A percentile compares a stretch with the other conserved stretches of the same genome.
phyloP scores from a whole-genome alignment of 2,113 vertebrate genomes.

The Pelusios castaneus region DNA sequence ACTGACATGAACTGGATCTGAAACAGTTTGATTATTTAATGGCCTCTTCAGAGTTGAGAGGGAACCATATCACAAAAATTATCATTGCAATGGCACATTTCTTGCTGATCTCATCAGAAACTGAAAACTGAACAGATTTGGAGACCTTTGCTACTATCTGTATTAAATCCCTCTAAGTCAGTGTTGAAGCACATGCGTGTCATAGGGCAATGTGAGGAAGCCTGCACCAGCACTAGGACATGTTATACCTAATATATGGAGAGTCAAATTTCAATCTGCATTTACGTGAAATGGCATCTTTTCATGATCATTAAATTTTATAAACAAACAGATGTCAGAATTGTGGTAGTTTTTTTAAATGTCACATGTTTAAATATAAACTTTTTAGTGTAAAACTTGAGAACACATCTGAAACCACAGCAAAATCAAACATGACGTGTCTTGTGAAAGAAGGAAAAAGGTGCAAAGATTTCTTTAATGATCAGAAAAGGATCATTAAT shows the following conservation, averaged over 20 bases:
- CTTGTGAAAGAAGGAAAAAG: background rate
- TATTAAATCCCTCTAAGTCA: background rate
- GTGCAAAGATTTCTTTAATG: background rate
- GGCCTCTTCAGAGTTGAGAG: background rate
- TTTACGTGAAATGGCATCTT: background rate
- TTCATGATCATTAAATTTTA: background rate
- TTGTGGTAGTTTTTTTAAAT: background rate
- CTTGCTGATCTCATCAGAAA: background rate
- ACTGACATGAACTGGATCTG: too few species aligned
- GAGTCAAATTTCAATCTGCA: background rate
- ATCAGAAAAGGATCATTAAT: background rate
- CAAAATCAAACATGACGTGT: background rate
- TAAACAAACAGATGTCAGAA: background rate
- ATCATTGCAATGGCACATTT: background rate
- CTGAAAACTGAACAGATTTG: background rate
- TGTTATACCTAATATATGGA: background rate
- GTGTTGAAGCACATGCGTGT: background rate
- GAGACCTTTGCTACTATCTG: background rate
- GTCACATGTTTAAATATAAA: background rate
- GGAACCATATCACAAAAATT: background rate
- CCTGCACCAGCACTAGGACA: background rate
- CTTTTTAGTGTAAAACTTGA: background rate
- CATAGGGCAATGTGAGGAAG: background rate
- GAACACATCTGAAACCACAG: rapidly evolving
- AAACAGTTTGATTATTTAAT: background rate